Base-by-base conservation (phyloP, 2,888 invertebrate genomes). In the Drosophila kambysellisi region DNA sequence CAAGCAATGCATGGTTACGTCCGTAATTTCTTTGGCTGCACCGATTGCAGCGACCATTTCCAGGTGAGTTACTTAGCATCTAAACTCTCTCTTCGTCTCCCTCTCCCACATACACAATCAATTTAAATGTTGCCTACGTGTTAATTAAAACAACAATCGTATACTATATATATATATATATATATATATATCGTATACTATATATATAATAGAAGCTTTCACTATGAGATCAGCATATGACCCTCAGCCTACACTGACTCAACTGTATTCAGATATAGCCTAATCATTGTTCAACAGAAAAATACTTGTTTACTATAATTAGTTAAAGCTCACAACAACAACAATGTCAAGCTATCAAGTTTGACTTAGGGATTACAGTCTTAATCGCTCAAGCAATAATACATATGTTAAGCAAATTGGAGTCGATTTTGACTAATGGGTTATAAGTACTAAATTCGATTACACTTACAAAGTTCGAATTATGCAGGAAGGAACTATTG, bases 11-110 rank as follows among this genome's bases (percentile, higher is more conserved):
- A 96, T 90, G 97, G 96, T 0, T 99, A 98, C 92, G 95, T 99
- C 29, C 96, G 96, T 88, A 92, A 97, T 92, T 99, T 98, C 94
- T 99, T 99, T 93, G 98, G 98, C 4, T 99, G 99, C 92, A 94
- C 96, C 4, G 97, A 98, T 70, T 99, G 99, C 92, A 95, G 97
- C 2, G 93, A 96, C 86, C 98, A 99, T 94, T 99, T 99, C 92
- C 95, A 96, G 91, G 95, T 93, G 76, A 90, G 88, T 89, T 82
- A 72, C 0, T 25, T 20, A n/a, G 8, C 29, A 32, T 17, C 20
- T n/a, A 43, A 43, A 7, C 29, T 59, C n/a, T 9, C 5, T 35
- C 11, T 3, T 12, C 7, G 32, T 4, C 17, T 25, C 37, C 11
- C 37, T 25, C 30, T 39, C 12, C 9, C 50, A n/a, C 51, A n/a